phyloP scores from a whole-genome alignment of 2,888 invertebrate species.

The Drosophila nr. perissopoda region DNA sequence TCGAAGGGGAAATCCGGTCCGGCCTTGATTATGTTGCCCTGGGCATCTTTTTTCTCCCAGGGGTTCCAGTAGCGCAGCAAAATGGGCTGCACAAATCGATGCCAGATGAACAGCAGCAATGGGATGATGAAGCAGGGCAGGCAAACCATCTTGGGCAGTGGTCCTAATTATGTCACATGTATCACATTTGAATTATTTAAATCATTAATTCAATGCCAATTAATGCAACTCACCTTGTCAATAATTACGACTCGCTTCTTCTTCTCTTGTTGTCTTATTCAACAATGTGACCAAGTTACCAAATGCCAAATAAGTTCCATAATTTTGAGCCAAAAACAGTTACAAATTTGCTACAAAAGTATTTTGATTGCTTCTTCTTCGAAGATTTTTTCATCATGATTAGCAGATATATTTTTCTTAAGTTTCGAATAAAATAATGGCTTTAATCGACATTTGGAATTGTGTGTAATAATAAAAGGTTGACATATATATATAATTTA shows the following conservation, averaged over 20 bases:
- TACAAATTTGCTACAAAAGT: neutral
- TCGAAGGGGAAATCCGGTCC: conserved; percentile 87
- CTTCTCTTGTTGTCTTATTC: neutral
- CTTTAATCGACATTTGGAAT: neutral
- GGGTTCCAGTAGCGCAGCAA: conserved; percentile 93
- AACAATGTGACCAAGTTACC: conserved; percentile 6
- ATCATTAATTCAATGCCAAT: neutral
- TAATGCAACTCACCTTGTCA: conserved; percentile 23
- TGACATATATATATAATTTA: neutral
- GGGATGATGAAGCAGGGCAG: conserved; percentile 95
- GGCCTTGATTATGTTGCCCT: conserved; percentile 86
- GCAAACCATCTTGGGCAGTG: conserved; percentile 88
- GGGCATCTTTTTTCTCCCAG: conserved; percentile 89
- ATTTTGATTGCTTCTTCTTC: neutral
- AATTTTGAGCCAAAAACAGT: neutral
- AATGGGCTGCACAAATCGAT: conserved; percentile 93
- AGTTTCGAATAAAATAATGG: neutral
- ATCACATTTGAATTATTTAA: neutral
- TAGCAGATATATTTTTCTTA: neutral
- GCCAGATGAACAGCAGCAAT: conserved; percentile 92
- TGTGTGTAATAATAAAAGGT: neutral
- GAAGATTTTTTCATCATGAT: neutral
- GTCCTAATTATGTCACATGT: neutral
- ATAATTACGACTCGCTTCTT: neutral
- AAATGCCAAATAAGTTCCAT: neutral